phyloP scores from a whole-genome alignment of 2,888 invertebrate species.

The Steinernema scapterisci region DNA sequence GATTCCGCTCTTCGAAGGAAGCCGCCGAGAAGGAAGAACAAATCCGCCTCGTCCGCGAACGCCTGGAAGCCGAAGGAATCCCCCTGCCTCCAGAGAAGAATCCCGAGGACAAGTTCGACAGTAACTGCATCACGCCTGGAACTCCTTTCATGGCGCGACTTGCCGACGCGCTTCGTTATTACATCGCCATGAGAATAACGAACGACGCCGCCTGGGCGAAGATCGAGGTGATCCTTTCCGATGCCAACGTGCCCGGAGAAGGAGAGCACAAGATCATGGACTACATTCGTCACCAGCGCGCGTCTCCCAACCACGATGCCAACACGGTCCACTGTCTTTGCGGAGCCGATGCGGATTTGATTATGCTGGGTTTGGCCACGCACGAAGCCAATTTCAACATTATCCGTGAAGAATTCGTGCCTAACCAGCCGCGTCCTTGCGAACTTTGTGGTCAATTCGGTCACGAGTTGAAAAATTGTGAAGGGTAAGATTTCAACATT shows the following conservation, averaged over 20 bases:
- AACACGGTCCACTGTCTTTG: constrained; percentile 95
- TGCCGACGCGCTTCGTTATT: constrained; percentile 75
- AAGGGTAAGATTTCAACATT: constrained; percentile 44
- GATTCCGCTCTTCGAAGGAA: constrained; percentile 96
- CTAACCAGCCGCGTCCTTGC: constrained; percentile 92
- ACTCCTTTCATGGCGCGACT: constrained; percentile 70
- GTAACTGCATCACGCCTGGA: constrained; percentile 99
- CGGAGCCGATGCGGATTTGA: constrained; percentile 92
- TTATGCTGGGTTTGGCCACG: constrained; percentile 93
- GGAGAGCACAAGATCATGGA: constrained; percentile 99
- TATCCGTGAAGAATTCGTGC: constrained; percentile 94
- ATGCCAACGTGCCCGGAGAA: constrained; percentile 96
- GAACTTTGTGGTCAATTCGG: constrained; percentile 83
- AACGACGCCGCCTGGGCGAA: constrained; percentile 92
- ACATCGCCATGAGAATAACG: constrained; percentile 79
- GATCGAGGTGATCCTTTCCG: constrained; percentile 90
- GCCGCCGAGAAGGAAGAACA: constrained; percentile 84
- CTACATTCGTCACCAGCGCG: constrained; percentile 90
- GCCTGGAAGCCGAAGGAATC: constrained; percentile 64
- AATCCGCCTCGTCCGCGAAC: constrained; percentile 74
- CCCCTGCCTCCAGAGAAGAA: constrained; percentile 76
- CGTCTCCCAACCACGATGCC: constrained; percentile 84
- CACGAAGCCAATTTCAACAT: constrained; percentile 99
- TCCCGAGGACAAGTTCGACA: constrained; percentile 92
- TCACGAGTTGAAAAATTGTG: constrained; percentile 68